A percentile compares a stretch with the other conserved stretches of the same genome.
Evolutionary conservation across 2,888 invertebrate species (phyloP).

Genomic region (Epinotia bilunana): DNA sequence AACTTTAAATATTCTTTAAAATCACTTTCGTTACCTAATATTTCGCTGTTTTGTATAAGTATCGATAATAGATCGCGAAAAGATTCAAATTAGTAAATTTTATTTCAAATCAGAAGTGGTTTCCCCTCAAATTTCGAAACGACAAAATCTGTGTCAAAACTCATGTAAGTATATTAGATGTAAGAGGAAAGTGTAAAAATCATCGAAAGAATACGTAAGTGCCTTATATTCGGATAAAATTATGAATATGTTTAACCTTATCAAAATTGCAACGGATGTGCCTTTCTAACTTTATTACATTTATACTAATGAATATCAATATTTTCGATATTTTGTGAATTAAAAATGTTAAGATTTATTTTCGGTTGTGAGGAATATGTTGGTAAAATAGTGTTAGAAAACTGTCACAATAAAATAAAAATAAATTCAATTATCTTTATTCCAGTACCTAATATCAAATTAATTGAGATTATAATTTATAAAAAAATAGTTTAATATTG

Average conservation of each 20-base stretch:
- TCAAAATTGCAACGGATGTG: slow-evolving; percentile 33
- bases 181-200: slow-evolving; percentile 39
- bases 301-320: slow-evolving; percentile 37
- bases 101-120: background rate
- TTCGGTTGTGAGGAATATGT: slow-evolving; percentile 67
- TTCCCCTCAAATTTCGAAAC: background rate
- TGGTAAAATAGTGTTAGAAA: slow-evolving; percentile 50
- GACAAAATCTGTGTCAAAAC: slow-evolving; percentile 4
- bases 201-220: slow-evolving; percentile 39
- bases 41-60: background rate
- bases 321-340: slow-evolving; percentile 32
- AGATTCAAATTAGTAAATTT: background rate
- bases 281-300: slow-evolving; percentile 34
- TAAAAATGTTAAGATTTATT: slow-evolving; percentile 47
- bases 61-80: background rate
- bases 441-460: slow-evolving; percentile 44
- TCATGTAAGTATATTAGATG: slow-evolving; percentile 15
- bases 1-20: background rate
- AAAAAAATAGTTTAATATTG: slow-evolving; percentile 47
- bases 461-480: slow-evolving; percentile 49
- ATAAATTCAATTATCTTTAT: slow-evolving; percentile 32
- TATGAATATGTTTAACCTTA: slow-evolving; percentile 36
- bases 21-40: background rate
- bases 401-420: slow-evolving; percentile 54
- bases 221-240: slow-evolving; percentile 38